Conservation (phyloP, 2,797 vertebrate species). For the Gymnothorax reevesii region DNA sequence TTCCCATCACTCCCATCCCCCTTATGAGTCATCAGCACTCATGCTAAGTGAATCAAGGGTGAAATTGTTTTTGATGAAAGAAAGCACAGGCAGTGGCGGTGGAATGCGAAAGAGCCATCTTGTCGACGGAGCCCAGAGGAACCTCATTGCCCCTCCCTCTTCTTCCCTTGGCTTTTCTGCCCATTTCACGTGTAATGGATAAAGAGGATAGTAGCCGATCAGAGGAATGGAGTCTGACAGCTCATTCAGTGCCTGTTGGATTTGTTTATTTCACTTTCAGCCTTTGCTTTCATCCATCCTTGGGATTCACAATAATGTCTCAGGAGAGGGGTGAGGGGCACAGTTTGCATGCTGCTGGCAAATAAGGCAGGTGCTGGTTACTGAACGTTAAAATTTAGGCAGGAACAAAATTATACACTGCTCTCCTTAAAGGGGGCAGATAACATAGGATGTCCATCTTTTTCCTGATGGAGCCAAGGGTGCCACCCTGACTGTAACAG, state of each 20-base stretch:
- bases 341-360: not conserved
- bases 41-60: conserved; percentile 19
- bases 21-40: not conserved
- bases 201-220: conserved; percentile 29
- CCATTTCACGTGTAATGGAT: conserved; percentile 31
- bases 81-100: not conserved
- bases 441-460: too few species aligned
- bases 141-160: not conserved
- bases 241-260: conserved; percentile 32
- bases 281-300: conserved; percentile 6
- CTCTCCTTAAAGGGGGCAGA: not conserved
- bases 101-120: not conserved
- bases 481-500: too few species aligned
- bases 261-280: conserved; percentile 39
- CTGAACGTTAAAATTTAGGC: not conserved
- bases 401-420: not conserved
- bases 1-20: not conserved
- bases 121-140: not conserved
- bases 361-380: conserved; percentile 5
- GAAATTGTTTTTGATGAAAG: conserved; percentile 27
- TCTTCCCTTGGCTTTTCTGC: not conserved
- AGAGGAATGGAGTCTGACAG: conserved; percentile 35
- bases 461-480: too few species aligned
- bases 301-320: not conserved
- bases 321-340: not conserved